Base-by-base conservation (phyloP, 2,113 vertebrate species). In the Vidua chalybeata region DNA sequence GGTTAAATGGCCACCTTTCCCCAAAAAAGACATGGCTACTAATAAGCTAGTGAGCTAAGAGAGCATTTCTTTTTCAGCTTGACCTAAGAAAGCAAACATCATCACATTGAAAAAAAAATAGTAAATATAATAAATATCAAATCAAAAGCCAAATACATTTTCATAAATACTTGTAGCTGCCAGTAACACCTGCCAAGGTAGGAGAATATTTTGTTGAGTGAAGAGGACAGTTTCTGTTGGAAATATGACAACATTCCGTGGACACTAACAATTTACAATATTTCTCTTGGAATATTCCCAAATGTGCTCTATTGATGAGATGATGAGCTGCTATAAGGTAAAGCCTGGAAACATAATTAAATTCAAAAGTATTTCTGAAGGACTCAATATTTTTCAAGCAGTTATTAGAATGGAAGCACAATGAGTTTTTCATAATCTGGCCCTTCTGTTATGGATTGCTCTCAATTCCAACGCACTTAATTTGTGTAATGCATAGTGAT, bases 401-500 rank as follows among this genome's bases (percentile, higher is more conserved):
- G 54, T 88, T 96, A 89, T 91, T 93, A 87, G 49, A 95, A 96
- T 69, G 31, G 49, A 97, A 92, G 74, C 35, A 94, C 92, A 63
- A 93, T 69, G 69, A 46, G 33, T 69, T 96, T 93, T 83, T 96
- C 74, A 93, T 87, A 63, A 97, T 94, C 87, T 92, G 39, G 41
- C 85, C 54, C 41, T 96, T 96, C 55, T 92, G 22, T 92, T 94
- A 90, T 68, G 61, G 88, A 96, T 82, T 91, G 68, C 46, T 71
- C 46, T 90, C 5, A 1, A 92, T 81, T 84, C 28, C 79, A n/a
- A 71, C 31, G 15, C 77, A 92, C 64, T 96, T 96, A 84, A 91
- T 94, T 97, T 93, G 84, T 92, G 84, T 93, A 96, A 97, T 85
- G 83, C 46, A 90, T 43, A 79, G 67, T 3, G 9, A 91, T 96